A percentile compares a stretch with the other conserved stretches of the same genome.
phyloP scores from a whole-genome alignment of 1,140 invertebrate genomes.

The Eriocheir sinensis region DNA sequence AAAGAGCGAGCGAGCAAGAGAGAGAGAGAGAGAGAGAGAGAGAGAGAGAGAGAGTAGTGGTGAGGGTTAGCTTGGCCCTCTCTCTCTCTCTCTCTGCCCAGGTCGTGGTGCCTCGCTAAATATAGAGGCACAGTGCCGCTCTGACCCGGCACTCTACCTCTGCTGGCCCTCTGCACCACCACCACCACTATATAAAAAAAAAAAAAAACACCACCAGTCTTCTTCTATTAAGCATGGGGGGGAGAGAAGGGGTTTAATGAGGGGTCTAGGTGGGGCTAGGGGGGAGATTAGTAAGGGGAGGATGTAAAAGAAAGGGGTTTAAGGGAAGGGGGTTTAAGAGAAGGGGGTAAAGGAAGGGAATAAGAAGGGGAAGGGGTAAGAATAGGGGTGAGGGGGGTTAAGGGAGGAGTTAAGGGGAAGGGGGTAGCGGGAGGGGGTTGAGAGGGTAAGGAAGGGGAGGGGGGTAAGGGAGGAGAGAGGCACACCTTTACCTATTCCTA shows the following conservation, averaged over 20 bases:
- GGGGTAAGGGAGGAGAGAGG: neutral
- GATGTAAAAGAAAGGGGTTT: too few relatives aligned
- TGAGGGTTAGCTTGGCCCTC: constrained; percentile 15
- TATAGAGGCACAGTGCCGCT: constrained; percentile 35
- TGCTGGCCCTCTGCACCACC: neutral
- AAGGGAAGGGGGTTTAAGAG: too few relatives aligned
- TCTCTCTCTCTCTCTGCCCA: constrained; percentile 1
- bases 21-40: neutral
- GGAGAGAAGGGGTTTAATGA: neutral
- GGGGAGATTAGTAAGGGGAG: too few relatives aligned
- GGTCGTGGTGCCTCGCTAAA: constrained; percentile 29
- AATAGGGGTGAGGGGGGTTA: too few relatives aligned
- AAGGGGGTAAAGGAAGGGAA: neutral
- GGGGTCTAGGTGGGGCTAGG: neutral
- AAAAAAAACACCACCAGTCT: neutral
- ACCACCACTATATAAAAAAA: too few relatives aligned
- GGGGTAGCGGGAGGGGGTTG: neutral
- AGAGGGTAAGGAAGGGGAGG: neutral
- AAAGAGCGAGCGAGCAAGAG: neutral
- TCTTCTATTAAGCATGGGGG: neutral
- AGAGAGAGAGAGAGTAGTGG: neutral
- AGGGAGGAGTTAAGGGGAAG: neutral
- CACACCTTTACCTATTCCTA: neutral
- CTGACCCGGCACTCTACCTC: constrained; percentile 31
- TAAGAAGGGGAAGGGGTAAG: too few relatives aligned